A percentile compares a stretch with the other conserved stretches of the same genome.
Conservation (phyloP, 2,888 invertebrate species). For the Busseola fusca region DNA sequence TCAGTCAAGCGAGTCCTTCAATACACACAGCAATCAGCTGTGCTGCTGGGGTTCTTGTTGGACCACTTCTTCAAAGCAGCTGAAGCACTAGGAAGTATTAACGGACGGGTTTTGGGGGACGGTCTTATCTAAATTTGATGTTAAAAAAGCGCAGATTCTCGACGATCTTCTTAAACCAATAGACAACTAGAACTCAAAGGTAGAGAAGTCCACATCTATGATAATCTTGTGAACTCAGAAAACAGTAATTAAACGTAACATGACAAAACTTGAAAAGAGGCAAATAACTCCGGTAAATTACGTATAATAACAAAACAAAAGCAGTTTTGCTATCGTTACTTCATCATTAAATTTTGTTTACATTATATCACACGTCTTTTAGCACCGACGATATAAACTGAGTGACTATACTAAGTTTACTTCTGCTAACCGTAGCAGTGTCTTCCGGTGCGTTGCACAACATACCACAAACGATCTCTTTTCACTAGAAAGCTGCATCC, state of each 20-base stretch:
- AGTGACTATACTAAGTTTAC: slow-evolving; percentile 25
- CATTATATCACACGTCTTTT: slow-evolving; percentile 11
- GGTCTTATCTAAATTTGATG: too few relatives aligned
- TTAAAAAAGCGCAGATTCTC: too few relatives aligned
- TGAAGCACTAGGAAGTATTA: too few relatives aligned
- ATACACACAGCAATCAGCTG: too few relatives aligned
- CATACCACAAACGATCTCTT: slow-evolving; percentile 80
- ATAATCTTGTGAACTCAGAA: background rate
- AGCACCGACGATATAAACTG: too few relatives aligned
- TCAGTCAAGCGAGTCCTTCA: background rate
- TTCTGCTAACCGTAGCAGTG: slow-evolving; percentile 54
- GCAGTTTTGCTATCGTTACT: background rate
- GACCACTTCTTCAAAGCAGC: too few relatives aligned
- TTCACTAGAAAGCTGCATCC: slow-evolving; percentile 85
- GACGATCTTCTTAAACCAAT: background rate
- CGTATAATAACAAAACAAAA: background rate
- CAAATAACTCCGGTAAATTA: background rate
- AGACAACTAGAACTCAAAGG: background rate
- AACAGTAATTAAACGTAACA: background rate
- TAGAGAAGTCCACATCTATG: background rate
- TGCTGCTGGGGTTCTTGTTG: too few relatives aligned
- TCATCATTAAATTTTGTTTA: background rate
- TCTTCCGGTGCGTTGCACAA: slow-evolving; percentile 84
- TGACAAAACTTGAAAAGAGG: background rate
- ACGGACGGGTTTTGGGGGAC: too few relatives aligned